These are phyloP conservation scores for Alligator sinensis DNA, from an alignment of 2,113 vertebrate genomes.

Conservation along the genomic window DNA sequence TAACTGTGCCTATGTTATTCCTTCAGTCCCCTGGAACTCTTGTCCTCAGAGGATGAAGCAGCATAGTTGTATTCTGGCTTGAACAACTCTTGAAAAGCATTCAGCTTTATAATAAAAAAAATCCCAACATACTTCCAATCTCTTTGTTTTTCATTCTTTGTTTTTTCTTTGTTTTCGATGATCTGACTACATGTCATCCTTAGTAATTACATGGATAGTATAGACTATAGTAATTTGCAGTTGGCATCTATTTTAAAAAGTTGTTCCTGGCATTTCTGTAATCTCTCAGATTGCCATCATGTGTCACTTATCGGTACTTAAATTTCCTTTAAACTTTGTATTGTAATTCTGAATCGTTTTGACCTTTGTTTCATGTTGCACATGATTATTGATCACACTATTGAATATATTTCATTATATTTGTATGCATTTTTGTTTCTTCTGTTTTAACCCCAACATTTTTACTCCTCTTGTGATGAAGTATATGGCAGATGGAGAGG, in stretches of 20 bases:
- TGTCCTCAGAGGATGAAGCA: neutral
- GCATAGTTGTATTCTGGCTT: neutral
- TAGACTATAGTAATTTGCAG: neutral
- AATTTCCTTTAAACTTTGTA: neutral
- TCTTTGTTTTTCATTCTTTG: neutral
- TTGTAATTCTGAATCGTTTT: neutral
- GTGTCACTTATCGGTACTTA: neutral
- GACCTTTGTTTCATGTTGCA: neutral
- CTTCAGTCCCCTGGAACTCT: neutral
- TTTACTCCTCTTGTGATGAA: too few relatives aligned
- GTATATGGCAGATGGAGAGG: too few relatives aligned
- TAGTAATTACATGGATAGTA: neutral
- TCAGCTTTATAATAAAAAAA: neutral
- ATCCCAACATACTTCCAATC: neutral
- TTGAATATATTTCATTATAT: neutral
- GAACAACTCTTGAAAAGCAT: neutral
- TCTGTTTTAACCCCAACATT: too few relatives aligned
- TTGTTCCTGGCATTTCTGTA: neutral
- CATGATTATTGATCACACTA: too few relatives aligned
- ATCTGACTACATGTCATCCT: neutral
- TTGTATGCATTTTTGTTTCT: too few relatives aligned
- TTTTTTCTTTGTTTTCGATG: neutral
- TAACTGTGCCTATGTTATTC: rapidly evolving
- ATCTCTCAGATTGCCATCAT: neutral
- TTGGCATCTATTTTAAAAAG: neutral